Evolutionary conservation across 2,797 vertebrate species (phyloP).

Genomic region (Poliocrania exsul): DNA sequence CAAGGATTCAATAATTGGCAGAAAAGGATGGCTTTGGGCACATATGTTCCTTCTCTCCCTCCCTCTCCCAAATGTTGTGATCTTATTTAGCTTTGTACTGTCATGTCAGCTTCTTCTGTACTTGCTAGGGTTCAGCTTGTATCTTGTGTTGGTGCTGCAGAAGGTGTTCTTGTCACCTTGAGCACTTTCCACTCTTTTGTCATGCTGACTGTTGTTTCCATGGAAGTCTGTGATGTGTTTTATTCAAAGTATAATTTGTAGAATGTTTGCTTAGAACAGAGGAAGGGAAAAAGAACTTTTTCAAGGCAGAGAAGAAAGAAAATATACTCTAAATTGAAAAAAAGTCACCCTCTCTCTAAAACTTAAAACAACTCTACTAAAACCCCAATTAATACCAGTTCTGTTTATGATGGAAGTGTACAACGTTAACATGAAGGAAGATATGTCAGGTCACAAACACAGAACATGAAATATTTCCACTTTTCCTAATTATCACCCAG

Average conservation of each 20-base stretch:
- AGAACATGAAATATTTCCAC: constrained; percentile 67
- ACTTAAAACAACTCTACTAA: neutral
- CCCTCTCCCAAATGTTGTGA: neutral
- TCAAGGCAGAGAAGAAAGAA: neutral
- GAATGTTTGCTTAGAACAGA: constrained; percentile 50
- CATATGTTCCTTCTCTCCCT: neutral
- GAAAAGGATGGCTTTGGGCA: constrained; percentile 6
- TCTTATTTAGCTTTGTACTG: neutral
- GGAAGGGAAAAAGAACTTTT: constrained; percentile 20
- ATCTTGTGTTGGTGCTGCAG: neutral
- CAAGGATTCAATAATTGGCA: constrained; percentile 10
- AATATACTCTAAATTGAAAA: neutral
- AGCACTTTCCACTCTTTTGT: constrained; percentile 16
- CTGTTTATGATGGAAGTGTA: constrained; percentile 7
- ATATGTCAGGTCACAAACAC: constrained; percentile 60
- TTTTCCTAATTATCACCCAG: constrained; percentile 73
- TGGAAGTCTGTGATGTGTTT: constrained; percentile 50
- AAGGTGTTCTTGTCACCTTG: constrained; percentile 30
- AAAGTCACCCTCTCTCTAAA: neutral
- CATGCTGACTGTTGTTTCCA: constrained; percentile 38
- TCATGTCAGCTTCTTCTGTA: neutral
- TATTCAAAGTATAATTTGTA: constrained; percentile 27
- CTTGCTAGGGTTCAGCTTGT: neutral
- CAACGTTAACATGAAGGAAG: constrained; percentile 39
- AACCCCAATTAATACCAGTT: constrained; percentile 11